Conservation (phyloP, 2,797 vertebrate species). For the Cottoperca gobio region DNA sequence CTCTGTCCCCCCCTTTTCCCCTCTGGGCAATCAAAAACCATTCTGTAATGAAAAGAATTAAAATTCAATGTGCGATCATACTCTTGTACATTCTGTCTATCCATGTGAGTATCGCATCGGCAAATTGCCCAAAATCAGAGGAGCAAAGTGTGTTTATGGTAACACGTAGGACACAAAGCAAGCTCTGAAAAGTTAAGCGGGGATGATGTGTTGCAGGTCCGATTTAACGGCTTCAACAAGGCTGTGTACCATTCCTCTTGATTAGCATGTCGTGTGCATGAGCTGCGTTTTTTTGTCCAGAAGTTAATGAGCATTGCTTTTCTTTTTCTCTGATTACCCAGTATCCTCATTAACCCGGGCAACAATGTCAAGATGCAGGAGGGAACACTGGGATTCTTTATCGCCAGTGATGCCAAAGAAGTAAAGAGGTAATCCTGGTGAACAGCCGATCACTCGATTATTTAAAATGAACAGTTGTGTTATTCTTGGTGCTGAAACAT, state of each 20-base stretch:
- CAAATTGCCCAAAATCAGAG: conserved; percentile 46
- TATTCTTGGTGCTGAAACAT: conserved; percentile 13
- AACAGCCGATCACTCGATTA: background rate
- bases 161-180: conserved; percentile 1
- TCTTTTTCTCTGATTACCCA: conserved; percentile 84
- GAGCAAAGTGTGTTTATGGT: conserved; percentile 29
- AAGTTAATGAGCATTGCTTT: conserved; percentile 64
- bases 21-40: conserved; percentile 32
- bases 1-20: conserved; percentile 57
- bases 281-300: background rate
- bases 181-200: background rate
- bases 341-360: conserved; percentile 99
- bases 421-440: conserved; percentile 92
- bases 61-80: conserved; percentile 73
- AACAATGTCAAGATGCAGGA: conserved; percentile 99
- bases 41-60: conserved; percentile 70
- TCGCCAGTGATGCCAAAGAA: conserved; percentile 99
- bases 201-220: conserved; percentile 30
- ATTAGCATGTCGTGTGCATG: conserved; percentile 82
- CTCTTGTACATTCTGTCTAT: conserved; percentile 75
- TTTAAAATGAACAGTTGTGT: background rate
- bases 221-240: conserved; percentile 55
- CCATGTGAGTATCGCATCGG: conserved; percentile 63
- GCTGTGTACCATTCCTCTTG: conserved; percentile 90
- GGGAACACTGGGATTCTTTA: conserved; percentile 99